phyloP scores from a whole-genome alignment of 2,113 vertebrate species.

The Gnathonemus longibarbis region DNA sequence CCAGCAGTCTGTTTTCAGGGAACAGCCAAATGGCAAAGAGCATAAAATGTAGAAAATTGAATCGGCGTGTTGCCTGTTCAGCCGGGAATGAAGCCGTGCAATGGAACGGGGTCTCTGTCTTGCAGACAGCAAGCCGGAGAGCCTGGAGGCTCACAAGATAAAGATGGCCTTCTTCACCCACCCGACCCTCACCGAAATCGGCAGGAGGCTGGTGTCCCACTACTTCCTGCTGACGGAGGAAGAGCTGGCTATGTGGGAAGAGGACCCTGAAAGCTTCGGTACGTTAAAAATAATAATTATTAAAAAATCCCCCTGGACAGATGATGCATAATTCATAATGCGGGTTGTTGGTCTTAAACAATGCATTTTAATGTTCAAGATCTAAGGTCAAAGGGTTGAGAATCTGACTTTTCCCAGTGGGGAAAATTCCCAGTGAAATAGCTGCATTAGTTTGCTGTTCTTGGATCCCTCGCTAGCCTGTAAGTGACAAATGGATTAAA shows the following conservation, averaged over 20 bases:
- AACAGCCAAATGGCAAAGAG: neutral
- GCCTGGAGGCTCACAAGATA: slow-evolving; percentile 89
- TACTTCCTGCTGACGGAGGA: slow-evolving; percentile 91
- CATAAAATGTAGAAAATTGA: neutral
- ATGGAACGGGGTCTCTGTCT: neutral
- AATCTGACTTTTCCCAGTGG: neutral
- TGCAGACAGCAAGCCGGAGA: slow-evolving; percentile 88
- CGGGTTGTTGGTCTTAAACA: neutral
- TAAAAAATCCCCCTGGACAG: neutral
- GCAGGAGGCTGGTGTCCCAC: slow-evolving; percentile 84
- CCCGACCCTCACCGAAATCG: slow-evolving; percentile 87
- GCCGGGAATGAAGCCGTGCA: neutral
- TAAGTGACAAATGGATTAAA: neutral
- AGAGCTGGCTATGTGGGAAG: slow-evolving; percentile 94
- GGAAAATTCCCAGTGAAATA: neutral
- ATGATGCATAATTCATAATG: neutral
- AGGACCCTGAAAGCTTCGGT: slow-evolving; percentile 97
- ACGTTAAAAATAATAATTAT: slow-evolving; percentile 29
- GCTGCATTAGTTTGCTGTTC: neutral
- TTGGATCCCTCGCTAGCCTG: neutral
- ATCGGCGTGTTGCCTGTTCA: neutral
- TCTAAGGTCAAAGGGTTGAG: neutral
- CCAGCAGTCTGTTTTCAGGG: neutral
- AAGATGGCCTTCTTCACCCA: slow-evolving; percentile 91
- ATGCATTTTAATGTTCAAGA: neutral